phyloP scores from a whole-genome alignment of 2,113 vertebrate genomes.

The Labrus mixtus region DNA sequence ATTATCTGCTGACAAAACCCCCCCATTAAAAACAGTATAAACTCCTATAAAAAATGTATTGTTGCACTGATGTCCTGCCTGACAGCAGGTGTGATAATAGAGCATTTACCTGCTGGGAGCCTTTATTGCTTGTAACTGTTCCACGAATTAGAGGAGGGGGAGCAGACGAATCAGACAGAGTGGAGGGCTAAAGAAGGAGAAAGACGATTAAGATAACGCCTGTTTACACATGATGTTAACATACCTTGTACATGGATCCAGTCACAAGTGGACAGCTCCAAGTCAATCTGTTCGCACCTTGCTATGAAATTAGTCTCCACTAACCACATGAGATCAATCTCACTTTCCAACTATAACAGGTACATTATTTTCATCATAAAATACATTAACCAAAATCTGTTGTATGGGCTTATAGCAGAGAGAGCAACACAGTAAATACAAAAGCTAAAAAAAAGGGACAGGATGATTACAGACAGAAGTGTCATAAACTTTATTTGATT shows the following conservation, averaged over 20 bases:
- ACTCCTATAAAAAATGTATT: not conserved
- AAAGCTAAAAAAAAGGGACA: too few species aligned
- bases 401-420: too few species aligned
- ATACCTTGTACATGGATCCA: not conserved
- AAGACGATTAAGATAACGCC: slow-evolving; percentile 5
- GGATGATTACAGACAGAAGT: too few species aligned
- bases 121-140: slow-evolving; percentile 86
- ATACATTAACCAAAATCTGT: too few species aligned
- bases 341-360: too few species aligned
- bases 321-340: not conserved
- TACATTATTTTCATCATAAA: too few species aligned
- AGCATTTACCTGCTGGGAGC: slow-evolving; percentile 89
- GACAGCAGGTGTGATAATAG: not conserved
- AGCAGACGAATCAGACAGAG: slow-evolving; percentile 85
- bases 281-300: not conserved
- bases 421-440: too few species aligned
- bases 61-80: not conserved
- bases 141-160: slow-evolving; percentile 92
- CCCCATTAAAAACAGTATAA: not conserved
- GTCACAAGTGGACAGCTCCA: too few species aligned
- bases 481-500: not conserved
- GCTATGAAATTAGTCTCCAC: not conserved
- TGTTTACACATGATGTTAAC: not conserved
- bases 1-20: slow-evolving; percentile 72
- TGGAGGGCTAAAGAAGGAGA: slow-evolving; percentile 81